phyloP scores from a whole-genome alignment of 2,888 invertebrate genomes.

The Smittia sp. region DNA sequence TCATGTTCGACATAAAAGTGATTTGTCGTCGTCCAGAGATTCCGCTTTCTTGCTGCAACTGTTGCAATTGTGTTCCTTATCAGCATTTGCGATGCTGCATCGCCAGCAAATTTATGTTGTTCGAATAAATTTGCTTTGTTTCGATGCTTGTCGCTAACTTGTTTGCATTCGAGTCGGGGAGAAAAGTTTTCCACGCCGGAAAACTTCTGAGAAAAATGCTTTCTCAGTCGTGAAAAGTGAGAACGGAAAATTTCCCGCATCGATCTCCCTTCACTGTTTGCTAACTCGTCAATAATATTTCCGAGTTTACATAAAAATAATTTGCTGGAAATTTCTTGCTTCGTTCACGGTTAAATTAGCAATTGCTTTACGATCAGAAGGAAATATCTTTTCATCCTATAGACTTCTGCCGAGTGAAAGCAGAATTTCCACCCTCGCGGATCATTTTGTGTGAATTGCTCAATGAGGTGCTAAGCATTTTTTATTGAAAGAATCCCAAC shows the following conservation, averaged over 20 bases:
- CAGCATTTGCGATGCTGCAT: too few relatives aligned
- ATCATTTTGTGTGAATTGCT: background rate
- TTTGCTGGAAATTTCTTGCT: background rate
- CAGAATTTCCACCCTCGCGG: background rate
- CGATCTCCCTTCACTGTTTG: background rate
- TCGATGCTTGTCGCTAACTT: background rate
- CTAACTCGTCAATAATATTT: constrained; percentile 3
- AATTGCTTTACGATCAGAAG: constrained; percentile 25
- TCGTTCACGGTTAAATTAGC: constrained; percentile 18
- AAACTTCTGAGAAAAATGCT: background rate
- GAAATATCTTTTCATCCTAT: background rate
- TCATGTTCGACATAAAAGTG: background rate
- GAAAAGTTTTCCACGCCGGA: background rate
- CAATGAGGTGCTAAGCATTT: background rate
- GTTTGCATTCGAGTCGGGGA: background rate
- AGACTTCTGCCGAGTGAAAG: background rate
- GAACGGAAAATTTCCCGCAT: background rate
- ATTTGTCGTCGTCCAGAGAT: background rate
- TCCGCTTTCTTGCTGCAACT: background rate
- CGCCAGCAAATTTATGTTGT: too few relatives aligned
- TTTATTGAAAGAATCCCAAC: background rate
- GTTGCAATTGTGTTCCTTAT: background rate
- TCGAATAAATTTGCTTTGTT: background rate
- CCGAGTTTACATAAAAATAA: background rate
- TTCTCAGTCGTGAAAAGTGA: constrained; percentile 1